A percentile compares a stretch with the other conserved stretches of the same genome.
These are phyloP conservation scores for Syrmaticus mikado DNA, from an alignment of 2,113 vertebrate genomes.

Conservation along the genomic window DNA sequence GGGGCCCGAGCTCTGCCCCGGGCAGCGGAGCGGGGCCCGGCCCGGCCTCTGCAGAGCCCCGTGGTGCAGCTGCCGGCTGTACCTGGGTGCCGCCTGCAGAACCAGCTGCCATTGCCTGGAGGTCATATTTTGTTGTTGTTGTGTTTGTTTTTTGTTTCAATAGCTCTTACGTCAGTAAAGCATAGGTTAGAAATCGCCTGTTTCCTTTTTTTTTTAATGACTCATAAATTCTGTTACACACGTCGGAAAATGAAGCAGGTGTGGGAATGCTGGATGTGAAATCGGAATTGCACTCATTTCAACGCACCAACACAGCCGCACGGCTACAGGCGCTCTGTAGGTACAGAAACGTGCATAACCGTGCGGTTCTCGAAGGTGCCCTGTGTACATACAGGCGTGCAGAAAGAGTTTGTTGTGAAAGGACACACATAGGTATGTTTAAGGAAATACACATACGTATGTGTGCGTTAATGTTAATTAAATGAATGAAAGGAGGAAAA, in stretches of 20 bases:
- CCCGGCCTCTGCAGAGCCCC: not conserved
- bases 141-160: not conserved
- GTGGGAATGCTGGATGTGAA: not conserved
- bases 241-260: not conserved
- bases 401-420: too few species aligned
- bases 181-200: not conserved
- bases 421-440: not conserved
- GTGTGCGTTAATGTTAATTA: not conserved
- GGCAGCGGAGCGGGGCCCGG: not conserved
- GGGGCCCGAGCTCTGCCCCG: too few species aligned
- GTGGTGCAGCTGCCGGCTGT: not conserved
- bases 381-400: too few species aligned
- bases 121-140: not conserved
- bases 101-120: not conserved
- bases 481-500: not conserved
- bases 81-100: not conserved
- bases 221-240: not conserved
- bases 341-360: not conserved
- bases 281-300: not conserved
- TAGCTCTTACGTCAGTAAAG: not conserved
- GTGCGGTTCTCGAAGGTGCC: too few species aligned
- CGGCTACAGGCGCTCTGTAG: not conserved
- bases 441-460: not conserved
- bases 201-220: not conserved
- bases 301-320: not conserved